phyloP scores from a whole-genome alignment of 92 coral and sea anemone genomes.

The Pocillopora meandrina region DNA sequence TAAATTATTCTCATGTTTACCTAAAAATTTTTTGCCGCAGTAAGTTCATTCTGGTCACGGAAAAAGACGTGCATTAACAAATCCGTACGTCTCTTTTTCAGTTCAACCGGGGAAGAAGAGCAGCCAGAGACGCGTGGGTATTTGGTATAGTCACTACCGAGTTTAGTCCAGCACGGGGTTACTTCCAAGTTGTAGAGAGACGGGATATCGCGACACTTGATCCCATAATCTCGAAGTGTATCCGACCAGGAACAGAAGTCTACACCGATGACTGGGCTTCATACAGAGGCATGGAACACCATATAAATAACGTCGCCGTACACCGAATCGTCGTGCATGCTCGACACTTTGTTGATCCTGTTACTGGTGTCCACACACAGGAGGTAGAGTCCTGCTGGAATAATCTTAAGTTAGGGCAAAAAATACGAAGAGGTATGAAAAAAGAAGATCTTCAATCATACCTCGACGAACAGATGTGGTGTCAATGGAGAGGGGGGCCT shows the following conservation, averaged over 20 bases:
- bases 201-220: conserved; percentile 25
- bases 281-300: conserved; percentile 36
- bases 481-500: conserved; percentile 20
- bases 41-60: no score
- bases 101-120: conserved; percentile 22
- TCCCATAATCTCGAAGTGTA: conserved; percentile 38
- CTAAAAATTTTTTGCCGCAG: no score
- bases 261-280: conserved; percentile 42
- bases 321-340: no score
- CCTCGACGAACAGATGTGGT: no score
- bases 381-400: no score
- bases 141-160: conserved; percentile 36
- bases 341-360: no score
- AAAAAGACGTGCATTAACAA: neutral
- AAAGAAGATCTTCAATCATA: conserved; percentile 12
- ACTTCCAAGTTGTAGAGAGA: conserved; percentile 21
- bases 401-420: no score
- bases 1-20: no score
- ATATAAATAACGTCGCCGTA: conserved; percentile 10
- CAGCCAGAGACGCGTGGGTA: conserved; percentile 26
- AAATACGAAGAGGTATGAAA: no score
- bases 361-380: no score
- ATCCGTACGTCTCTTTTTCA: conserved; percentile 6
- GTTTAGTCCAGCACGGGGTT: conserved; percentile 30
- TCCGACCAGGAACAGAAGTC: conserved; percentile 49